Percentiles rank a stretch among this genome's conserved stretches.
phyloP scores from a whole-genome alignment of 2,797 vertebrate species.

The Argentina silus region DNA sequence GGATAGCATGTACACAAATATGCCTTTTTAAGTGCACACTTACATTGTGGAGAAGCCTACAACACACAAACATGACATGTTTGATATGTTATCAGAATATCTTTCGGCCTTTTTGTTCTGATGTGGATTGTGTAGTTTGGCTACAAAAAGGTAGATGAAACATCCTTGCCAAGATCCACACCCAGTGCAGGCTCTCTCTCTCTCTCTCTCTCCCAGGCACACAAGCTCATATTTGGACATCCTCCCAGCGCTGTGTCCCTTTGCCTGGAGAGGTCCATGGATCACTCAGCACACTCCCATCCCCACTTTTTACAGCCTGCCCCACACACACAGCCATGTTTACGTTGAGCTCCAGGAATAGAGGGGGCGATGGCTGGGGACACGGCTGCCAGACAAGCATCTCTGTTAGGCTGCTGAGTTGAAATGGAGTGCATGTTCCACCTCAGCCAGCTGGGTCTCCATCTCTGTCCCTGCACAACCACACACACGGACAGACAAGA shows the following conservation, averaged over 20 bases:
- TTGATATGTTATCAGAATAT: no score
- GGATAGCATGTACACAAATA: not conserved
- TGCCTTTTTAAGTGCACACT: not conserved
- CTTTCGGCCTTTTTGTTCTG: not conserved
- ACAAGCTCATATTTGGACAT: not conserved
- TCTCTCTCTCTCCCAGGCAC: not conserved
- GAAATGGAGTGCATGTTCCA: constrained; percentile 19
- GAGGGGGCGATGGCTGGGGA: constrained; percentile 12
- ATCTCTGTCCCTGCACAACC: not conserved
- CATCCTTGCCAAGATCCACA: not conserved
- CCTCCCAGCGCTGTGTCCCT: not conserved
- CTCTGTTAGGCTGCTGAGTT: not conserved
- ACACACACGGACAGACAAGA: constrained; percentile 2
- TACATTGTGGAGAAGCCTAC: not conserved
- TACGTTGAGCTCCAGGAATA: constrained; percentile 44
- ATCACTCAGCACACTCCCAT: constrained; percentile 22
- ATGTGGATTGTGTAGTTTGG: not conserved
- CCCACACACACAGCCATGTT: constrained; percentile 36
- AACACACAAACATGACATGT: no score
- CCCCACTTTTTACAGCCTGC: constrained; percentile 33
- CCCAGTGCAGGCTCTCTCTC: not conserved
- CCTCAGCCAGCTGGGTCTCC: constrained; percentile 14
- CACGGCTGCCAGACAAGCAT: constrained; percentile 17
- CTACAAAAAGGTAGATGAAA: not conserved
- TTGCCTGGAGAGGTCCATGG: not conserved